Conservation (phyloP, 1,140 invertebrate species). For the Dreissena polymorpha region DNA sequence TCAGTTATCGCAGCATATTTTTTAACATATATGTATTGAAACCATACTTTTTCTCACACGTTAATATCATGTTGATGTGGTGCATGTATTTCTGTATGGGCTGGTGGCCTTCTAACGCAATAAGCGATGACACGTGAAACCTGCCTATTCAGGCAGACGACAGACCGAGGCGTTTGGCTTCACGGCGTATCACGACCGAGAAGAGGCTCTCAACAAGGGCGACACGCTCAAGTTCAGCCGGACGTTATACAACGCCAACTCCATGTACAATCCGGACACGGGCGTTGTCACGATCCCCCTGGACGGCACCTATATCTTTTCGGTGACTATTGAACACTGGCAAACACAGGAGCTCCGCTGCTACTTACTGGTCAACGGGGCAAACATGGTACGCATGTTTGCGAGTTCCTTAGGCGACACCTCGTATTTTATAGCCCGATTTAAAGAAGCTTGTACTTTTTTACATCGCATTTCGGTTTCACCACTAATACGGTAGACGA, state of each 20-base stretch:
- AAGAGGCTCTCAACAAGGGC: background rate
- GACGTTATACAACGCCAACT: background rate
- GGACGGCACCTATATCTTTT: background rate
- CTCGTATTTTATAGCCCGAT: too few relatives aligned
- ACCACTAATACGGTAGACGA: too few relatives aligned
- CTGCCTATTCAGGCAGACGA: background rate
- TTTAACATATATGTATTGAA: too few relatives aligned
- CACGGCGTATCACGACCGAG: background rate
- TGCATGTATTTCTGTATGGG: too few relatives aligned
- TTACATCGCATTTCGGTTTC: too few relatives aligned
- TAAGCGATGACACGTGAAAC: too few relatives aligned
- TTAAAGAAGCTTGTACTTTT: too few relatives aligned
- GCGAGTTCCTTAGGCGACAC: too few relatives aligned
- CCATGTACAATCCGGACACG: background rate
- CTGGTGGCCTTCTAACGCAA: too few relatives aligned
- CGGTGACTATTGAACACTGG: conserved; percentile 1
- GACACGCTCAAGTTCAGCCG: background rate
- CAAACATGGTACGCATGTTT: background rate
- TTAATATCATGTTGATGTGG: too few relatives aligned
- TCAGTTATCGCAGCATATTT: too few relatives aligned
- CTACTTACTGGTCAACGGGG: background rate
- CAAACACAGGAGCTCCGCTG: background rate
- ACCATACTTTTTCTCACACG: too few relatives aligned
- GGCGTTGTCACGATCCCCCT: background rate
- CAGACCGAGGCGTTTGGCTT: background rate